Percentiles rank a stretch among this genome's conserved stretches.
Evolutionary conservation across 2,888 invertebrate species (phyloP).

Genomic region (Steinernema carpocapsae): DNA sequence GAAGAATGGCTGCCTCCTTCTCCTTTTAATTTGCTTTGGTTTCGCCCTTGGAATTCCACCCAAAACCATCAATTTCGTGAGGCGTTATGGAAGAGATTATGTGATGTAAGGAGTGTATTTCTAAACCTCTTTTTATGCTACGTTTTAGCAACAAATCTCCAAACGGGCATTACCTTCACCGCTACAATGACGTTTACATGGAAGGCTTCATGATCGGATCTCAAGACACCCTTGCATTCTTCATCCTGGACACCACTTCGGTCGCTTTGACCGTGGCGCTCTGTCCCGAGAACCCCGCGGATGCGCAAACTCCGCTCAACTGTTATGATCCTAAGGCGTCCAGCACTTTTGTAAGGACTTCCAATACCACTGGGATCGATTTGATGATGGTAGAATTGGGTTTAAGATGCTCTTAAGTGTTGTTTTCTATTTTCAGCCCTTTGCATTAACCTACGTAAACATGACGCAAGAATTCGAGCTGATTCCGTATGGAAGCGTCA

Average conservation of each 20-base stretch:
- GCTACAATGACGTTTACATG: not conserved
- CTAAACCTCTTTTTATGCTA: no score
- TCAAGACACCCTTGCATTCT: not conserved
- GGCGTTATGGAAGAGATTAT: no score
- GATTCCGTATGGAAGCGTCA: not conserved
- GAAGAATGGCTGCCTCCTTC: no score
- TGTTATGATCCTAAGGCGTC: not conserved
- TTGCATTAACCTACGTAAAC: not conserved
- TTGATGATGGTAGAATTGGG: not conserved
- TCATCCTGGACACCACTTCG: conserved; percentile 1
- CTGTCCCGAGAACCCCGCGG: not conserved
- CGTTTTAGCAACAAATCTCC: not conserved
- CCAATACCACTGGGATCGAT: not conserved
- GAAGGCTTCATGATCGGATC: conserved; percentile 14
- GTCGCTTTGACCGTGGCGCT: not conserved
- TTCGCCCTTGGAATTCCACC: no score
- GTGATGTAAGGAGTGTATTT: no score
- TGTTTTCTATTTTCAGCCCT: conserved; percentile 26
- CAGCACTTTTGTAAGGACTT: not conserved
- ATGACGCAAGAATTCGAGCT: conserved; percentile 4
- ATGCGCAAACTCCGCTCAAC: not conserved
- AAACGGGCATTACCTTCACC: not conserved
- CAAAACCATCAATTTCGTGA: no score
- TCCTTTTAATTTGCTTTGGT: no score
- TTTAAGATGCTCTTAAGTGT: no score